Conservation (phyloP, 1,140 invertebrate species). For the Drosophila arawakana region DNA sequence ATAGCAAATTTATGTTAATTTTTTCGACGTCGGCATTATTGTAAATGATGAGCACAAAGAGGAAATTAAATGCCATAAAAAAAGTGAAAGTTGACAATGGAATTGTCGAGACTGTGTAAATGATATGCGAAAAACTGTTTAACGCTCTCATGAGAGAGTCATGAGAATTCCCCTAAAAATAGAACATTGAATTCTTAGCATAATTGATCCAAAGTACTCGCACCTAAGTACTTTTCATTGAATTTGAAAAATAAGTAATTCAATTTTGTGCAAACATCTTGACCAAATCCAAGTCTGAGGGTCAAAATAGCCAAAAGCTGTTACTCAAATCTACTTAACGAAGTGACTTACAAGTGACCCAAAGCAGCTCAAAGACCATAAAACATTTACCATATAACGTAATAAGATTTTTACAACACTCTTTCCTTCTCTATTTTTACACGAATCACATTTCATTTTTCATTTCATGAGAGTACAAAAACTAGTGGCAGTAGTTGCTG, state of each 20-base stretch:
- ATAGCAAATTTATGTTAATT: conserved; percentile 80
- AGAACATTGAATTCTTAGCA: not conserved
- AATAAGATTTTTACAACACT: conserved; percentile 68
- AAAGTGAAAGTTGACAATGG: conserved; percentile 51
- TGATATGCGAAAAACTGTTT: conserved; percentile 24
- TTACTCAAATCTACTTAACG: conserved; percentile 73
- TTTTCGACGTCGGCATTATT: conserved; percentile 59
- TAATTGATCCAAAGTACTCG: conserved; percentile 18
- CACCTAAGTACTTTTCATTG: conserved; percentile 1
- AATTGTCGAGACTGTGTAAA: conserved; percentile 42
- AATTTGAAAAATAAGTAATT: conserved; percentile 31
- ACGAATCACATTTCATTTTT: conserved; percentile 44
- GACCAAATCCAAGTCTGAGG: conserved; percentile 30
- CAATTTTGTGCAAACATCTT: conserved; percentile 31
- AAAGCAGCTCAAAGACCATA: conserved; percentile 12
- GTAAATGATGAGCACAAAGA: conserved; percentile 66
- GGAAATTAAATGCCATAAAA: conserved; percentile 77
- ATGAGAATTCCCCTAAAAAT: conserved; percentile 1
- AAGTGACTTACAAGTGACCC: conserved; percentile 49
- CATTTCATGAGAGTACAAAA: conserved; percentile 29
- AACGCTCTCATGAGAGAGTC: not conserved
- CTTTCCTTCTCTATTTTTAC: conserved; percentile 4
- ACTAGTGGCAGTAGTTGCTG: not conserved
- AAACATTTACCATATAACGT: conserved; percentile 43
- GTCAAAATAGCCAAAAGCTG: conserved; percentile 53